Evolutionary conservation across 2,113 vertebrate genomes (phyloP), one percentile per base, ranked within the genome.

Genomic region (Nothobranchius kuhntae): DNA sequence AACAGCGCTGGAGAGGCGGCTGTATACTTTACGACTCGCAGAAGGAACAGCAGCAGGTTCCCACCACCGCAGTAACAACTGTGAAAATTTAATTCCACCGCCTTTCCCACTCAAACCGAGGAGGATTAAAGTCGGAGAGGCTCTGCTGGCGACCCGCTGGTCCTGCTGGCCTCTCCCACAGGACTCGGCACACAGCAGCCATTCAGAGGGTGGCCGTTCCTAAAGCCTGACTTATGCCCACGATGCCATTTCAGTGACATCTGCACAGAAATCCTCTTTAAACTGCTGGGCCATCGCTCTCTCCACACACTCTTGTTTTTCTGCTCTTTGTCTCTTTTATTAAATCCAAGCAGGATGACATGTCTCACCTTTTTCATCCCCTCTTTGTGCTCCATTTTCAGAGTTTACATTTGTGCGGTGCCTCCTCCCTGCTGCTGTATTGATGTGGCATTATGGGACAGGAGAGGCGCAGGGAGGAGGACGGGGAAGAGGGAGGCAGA

Each of bases 341-440:
- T 87, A 81, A 87, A 84, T 83, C 80, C 80, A 4, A 2, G 85
- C 82, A 62, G 71, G 86, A 91, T 92, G 91, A 88, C 90, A 85
- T 44, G 86, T 80, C 83, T 87, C 81, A 75, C 87, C 90, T 92
- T 93, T 81, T 91, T 86, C 86, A 83, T 85, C 53, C 68, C 59
- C 75, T 45, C 67, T 81, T 82, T 87, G 82, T 89, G 76, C 68
- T 35, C 3, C 59, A 8, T 35, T 71, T 62, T 80, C 53, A 78
- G 15, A 88, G 91, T 93, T 87, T 91, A 91, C 91, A 92, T 92
- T 91, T 89, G 92, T 82, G 57, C 81, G 86, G 87, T 88, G 91
- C 90, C 90, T 89, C 92, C 92, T 89, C 93, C 94, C 94, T 71
- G 91, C 93, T 92, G 94, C 70, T 93, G 91, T 88, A 93, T 92